Conservation (phyloP, 2,888 invertebrate species). For the Callinectes sapidus region DNA sequence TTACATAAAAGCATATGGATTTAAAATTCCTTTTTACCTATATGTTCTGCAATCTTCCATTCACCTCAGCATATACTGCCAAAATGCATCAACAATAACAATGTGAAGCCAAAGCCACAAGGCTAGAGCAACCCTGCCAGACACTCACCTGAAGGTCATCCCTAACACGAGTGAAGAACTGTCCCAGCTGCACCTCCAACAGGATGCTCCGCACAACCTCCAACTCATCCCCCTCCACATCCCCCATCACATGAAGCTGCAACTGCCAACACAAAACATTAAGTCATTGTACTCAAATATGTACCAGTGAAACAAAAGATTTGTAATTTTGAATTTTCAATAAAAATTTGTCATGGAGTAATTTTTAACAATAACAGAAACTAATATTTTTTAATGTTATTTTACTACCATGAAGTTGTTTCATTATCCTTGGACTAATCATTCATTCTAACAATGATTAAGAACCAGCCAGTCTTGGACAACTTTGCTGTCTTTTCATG, state of each 20-base stretch:
- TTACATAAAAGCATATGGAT: background rate
- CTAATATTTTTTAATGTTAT: no score
- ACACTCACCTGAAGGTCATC: slow-evolving; percentile 86
- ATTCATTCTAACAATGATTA: no score
- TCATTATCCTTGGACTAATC: no score
- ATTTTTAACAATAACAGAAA: no score
- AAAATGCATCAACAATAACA: background rate
- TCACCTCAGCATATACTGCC: background rate
- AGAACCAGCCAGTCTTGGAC: no score
- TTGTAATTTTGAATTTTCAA: no score
- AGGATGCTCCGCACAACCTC: slow-evolving; percentile 91
- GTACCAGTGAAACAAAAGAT: no score
- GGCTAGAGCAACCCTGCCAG: background rate
- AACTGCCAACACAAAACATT: background rate
- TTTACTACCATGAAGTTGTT: no score
- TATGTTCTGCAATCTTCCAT: no score
- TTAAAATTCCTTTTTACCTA: background rate
- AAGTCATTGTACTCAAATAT: background rate
- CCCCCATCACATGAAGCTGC: slow-evolving; percentile 55
- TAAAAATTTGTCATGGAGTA: no score
- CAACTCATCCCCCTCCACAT: slow-evolving; percentile 68
- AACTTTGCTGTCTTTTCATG: no score
- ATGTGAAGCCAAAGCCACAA: background rate
- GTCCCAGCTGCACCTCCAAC: slow-evolving; percentile 91
- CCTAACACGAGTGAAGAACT: slow-evolving; percentile 90